Evolutionary conservation across 2,888 invertebrate species (phyloP).

Genomic region (Anoplius nigerrimus): DNA sequence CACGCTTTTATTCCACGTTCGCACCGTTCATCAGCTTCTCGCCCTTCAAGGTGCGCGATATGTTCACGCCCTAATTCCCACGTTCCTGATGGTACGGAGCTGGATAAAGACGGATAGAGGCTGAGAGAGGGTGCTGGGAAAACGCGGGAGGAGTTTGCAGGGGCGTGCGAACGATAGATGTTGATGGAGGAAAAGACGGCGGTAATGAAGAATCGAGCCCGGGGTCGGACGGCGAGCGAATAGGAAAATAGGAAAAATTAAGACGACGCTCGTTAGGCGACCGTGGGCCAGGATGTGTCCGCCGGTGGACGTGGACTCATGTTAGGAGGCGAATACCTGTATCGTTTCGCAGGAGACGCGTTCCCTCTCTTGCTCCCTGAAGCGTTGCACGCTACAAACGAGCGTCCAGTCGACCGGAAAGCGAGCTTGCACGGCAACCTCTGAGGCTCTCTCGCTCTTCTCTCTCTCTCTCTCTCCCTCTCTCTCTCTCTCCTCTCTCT

Average conservation of each 20-base stretch:
- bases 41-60: constrained; percentile 37
- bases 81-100: constrained; percentile 21
- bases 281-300: constrained; percentile 23
- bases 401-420: constrained; percentile 20
- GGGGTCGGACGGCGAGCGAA: too few species aligned
- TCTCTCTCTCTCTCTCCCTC: too few species aligned
- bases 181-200: too few species aligned
- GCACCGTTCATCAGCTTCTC: constrained; percentile 34
- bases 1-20: constrained; percentile 15
- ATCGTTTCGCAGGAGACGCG: too few species aligned
- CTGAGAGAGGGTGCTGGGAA: constrained; percentile 18
- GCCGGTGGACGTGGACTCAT: constrained; percentile 20
- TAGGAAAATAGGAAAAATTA: too few species aligned
- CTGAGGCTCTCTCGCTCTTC: too few species aligned
- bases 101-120: background rate
- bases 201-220: too few species aligned
- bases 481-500: too few species aligned
- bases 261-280: too few species aligned
- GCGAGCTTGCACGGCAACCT: constrained; percentile 4
- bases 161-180: background rate
- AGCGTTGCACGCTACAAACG: constrained; percentile 36
- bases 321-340: constrained; percentile 15
- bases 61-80: constrained; percentile 54
- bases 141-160: constrained; percentile 14
- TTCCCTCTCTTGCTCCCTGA: too few species aligned